Evolutionary conservation across 2,113 vertebrate genomes (phyloP), one percentile per base, ranked within the genome.

Genomic region (Cardinalis cardinalis): DNA sequence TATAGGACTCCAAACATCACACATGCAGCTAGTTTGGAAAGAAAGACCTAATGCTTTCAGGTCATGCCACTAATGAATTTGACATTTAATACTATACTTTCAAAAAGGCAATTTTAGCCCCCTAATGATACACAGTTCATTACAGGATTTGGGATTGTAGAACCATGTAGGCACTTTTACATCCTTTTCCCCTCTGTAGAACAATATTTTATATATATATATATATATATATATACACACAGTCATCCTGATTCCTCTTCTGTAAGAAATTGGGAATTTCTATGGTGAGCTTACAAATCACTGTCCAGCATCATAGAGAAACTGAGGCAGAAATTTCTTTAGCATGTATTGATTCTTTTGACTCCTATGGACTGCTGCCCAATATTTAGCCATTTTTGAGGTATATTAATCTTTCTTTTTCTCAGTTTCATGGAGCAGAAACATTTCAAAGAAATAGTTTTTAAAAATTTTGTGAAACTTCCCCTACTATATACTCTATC

Each of bases 61-160:
- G 88, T 69, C 82, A 36, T 60, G 65, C 76, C 56, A 34, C 51
- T 89, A 83, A 88, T 56, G 84, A 95, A 81, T 63, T 81, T 87
- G 92, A 94, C 73, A 52, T 91, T 83, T 88, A 66, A 61, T 29
- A 12, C 36, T 9, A 6, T 40, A 49, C 40, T 92, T 92, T 72
- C 29, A 49, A 41, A 90, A 87, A 60, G 46, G n/a, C 18, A 64
- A 1, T 36, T 71, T 55, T 61, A 82, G 51, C 7, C 17, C 9
- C 40, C 11, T 29, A 20, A 7, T 21, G 66, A 53, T 69, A 25
- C 10, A 52, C 18, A 13, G 20, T 48, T 64, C 63, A 61, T 87
- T 84, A 84, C 18, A n/a, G 31, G n/a, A 24, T 78, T 80, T 60
- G 9, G 29, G 68, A 58, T 32, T 82, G 87, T 70, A 61, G 56